Base-by-base conservation (phyloP, 2,797 vertebrate genomes). In the Spatula clypeata region DNA sequence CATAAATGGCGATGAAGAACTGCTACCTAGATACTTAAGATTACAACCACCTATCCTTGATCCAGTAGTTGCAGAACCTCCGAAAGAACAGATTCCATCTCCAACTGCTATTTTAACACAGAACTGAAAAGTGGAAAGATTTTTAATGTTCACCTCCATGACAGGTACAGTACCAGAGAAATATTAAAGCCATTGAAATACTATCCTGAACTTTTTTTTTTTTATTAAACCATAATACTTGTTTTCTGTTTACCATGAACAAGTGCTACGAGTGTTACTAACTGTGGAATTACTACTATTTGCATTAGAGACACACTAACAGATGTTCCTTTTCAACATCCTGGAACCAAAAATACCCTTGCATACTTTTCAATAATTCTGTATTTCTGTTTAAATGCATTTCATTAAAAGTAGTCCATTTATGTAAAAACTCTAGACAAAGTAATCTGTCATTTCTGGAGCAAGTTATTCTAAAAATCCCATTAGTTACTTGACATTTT, bases 41-140 rank as follows among this genome's bases (percentile, higher is more conserved):
- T 58, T 21, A 7, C 98, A 98, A 9, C 57, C 18, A 12, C 6
- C 95, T 1, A 21, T 55, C 8, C 86, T 85, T 0, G 19, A 42
- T 2, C 10, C 49, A 3, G 54, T 6, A 1, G 11, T 3, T 6
- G 7, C 29, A 2, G 97, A 64, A 6, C 95, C 98, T 70, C 93
- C 95, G 8, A 98, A 98, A 13, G 99, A 94, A 67, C 99, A 99
- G 58, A 99, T 70, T 14, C 97, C 99, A 2, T 98, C 97, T 7
- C 98, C 98, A 20, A 97, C 97, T 3, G 95, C 97, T 96, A 99
- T 97, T 32, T 93, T 97, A 72, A 99, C 98, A 32, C 98, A 99
- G 96, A 97, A 99, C 99, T 99, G 97, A 91, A 97, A 96, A 1
- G 23, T 27, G 36, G 79, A 51, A 66, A 76, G 29, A 51, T 40